Evolutionary conservation across 2,797 vertebrate species (phyloP).

Genomic region (Semotilus atromaculatus): DNA sequence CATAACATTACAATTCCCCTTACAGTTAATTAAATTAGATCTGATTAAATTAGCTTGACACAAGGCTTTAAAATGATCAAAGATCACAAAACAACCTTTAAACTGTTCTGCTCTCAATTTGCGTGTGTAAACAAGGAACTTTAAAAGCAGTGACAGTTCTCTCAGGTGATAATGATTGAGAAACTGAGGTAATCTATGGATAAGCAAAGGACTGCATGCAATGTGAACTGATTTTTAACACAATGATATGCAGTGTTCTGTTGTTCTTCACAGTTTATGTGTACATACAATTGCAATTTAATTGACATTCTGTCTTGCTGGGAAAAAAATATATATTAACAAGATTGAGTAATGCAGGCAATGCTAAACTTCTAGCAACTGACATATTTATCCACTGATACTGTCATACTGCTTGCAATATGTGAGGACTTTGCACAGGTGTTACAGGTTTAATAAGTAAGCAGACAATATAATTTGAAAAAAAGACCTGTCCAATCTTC

Average conservation of each 20-base stretch:
- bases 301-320: not conserved
- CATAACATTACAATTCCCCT: not conserved
- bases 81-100: constrained; percentile 26
- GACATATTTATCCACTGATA: not conserved
- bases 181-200: not conserved
- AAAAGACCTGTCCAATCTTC: constrained; percentile 80
- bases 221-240: not conserved
- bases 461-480: constrained; percentile 14
- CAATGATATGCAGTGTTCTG: not conserved
- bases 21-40: not conserved
- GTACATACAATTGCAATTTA: not conserved
- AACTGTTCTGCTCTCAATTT: not conserved
- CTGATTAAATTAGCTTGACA: not conserved
- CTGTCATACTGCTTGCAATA: not conserved
- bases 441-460: constrained; percentile 28
- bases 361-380: not conserved
- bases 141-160: not conserved
- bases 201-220: not conserved
- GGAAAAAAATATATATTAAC: not conserved
- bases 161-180: not conserved
- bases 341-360: not conserved
- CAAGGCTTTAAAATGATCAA: constrained; percentile 3
- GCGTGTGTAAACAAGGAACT: not conserved
- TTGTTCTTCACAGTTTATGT: not conserved
- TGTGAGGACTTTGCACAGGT: constrained; percentile 31